phyloP scores from a whole-genome alignment of 2,888 invertebrate genomes.

The Phytoseiulus persimilis region DNA sequence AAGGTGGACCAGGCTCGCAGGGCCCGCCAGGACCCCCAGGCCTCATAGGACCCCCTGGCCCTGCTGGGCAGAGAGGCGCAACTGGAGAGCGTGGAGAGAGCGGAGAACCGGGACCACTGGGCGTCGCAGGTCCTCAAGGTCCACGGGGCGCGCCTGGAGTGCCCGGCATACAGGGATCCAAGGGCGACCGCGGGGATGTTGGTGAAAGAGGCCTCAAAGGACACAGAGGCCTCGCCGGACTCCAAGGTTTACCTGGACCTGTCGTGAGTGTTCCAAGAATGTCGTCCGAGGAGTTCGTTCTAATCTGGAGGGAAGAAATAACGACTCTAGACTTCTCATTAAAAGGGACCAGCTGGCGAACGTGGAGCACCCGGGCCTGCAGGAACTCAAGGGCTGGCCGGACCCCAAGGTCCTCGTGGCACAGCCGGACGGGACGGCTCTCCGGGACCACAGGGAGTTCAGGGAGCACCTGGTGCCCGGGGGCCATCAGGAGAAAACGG shows the following conservation, averaged over 20 bases:
- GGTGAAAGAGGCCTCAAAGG: slow-evolving; percentile 70
- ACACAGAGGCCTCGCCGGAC: slow-evolving; percentile 58
- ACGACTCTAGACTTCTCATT: neutral
- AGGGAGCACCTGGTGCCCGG: slow-evolving; percentile 49
- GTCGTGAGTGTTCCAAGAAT: slow-evolving; percentile 40
- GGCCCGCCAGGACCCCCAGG: slow-evolving; percentile 69
- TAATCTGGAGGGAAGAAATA: too few relatives aligned
- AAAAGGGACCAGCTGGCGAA: neutral
- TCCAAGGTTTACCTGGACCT: slow-evolving; percentile 44
- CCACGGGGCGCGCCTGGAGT: slow-evolving; percentile 58
- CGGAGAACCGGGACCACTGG: slow-evolving; percentile 9
- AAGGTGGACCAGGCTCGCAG: slow-evolving; percentile 68
- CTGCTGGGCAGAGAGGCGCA: slow-evolving; percentile 59
- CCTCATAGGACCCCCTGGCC: slow-evolving; percentile 56
- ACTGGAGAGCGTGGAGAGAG: slow-evolving; percentile 11
- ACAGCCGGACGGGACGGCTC: slow-evolving; percentile 43
- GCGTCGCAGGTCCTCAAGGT: slow-evolving; percentile 15
- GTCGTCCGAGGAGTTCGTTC: too few relatives aligned
- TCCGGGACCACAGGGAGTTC: slow-evolving; percentile 47
- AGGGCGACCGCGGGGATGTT: slow-evolving; percentile 50
- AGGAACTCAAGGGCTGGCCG: slow-evolving; percentile 10
- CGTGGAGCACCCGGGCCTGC: neutral
- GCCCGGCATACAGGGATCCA: slow-evolving; percentile 48
- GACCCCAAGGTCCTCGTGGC: slow-evolving; percentile 41
- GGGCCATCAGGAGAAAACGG: slow-evolving; percentile 65